Evolutionary conservation across 2,113 vertebrate genomes (phyloP), one percentile per base, ranked within the genome.

Genomic region (Aegotheles bennettii): DNA sequence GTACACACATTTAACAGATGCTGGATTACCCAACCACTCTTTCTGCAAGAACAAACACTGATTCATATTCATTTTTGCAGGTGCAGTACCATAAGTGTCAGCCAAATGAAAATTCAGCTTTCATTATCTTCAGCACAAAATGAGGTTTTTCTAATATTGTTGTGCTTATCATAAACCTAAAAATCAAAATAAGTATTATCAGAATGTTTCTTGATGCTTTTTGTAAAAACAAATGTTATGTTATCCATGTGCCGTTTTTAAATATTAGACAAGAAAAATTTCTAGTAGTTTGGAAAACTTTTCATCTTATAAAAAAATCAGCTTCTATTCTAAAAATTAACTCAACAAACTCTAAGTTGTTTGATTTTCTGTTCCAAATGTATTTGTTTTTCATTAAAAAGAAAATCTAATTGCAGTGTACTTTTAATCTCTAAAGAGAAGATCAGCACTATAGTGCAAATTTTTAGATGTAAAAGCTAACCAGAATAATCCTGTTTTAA

Each of bases 21-120:
- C 43, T 65, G 40, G 60, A 76, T 45, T 84, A 61, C 29, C 80
- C 65, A 89, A 26, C 17, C 42, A 56, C 10, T 11, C n/a, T 47
- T 68, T n/a, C 81, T 76, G 25, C 57, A 56, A 85, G 56, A 70
- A 60, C 21, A 79, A 54, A 65, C 18, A 70, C 0, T 3, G 59
- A 82, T 31, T 60, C 35, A 53, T 53, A n/a, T 26, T 69, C 3
- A 29, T 76, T 79, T 89, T 73, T 79, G 33, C 81, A 94, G 53
- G 20, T 68, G 77, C 57, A 84, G 31, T 31, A 45, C 25, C 35
- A 0, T 9, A 48, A 69, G 10, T n/a, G 82, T 57, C 74, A 84
- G 65, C 48, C 65, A 92, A 93, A 63, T 16, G 10, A 81, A 89
- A 92, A 77, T 16, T 68, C 47, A 60, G n/a, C 13, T 81, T 92